phyloP scores from a whole-genome alignment of 2,888 invertebrate species.

The Cephalotes varians region DNA sequence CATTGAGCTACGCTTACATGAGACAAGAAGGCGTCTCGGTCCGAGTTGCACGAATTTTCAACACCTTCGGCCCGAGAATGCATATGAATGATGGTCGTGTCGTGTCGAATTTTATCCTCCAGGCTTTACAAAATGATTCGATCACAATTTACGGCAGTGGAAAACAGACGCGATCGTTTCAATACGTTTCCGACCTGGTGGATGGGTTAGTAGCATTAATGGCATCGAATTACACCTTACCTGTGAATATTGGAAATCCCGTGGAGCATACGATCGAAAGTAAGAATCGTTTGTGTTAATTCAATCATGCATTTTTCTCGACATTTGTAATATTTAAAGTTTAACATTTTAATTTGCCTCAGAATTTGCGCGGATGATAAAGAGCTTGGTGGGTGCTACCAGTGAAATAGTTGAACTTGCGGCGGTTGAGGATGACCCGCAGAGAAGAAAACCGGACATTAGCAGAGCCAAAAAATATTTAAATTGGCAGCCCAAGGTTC shows the following conservation, averaged over 20 bases:
- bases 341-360: constrained; percentile 76
- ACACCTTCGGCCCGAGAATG: constrained; percentile 99
- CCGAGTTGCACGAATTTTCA: constrained; percentile 98
- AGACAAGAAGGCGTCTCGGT: constrained; percentile 98
- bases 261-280: constrained; percentile 98
- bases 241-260: constrained; percentile 99
- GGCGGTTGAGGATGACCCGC: constrained; percentile 98
- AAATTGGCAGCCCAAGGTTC: constrained; percentile 97
- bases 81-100: constrained; percentile 99
- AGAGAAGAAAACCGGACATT: constrained; percentile 97
- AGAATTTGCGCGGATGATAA: constrained; percentile 96
- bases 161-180: constrained; percentile 97
- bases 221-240: constrained; percentile 96
- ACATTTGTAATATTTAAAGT: not conserved
- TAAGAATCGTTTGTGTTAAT: constrained; percentile 78
- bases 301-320: not conserved
- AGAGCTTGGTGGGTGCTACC: constrained; percentile 93
- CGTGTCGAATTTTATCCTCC: constrained; percentile 99
- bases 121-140: constrained; percentile 97
- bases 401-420: constrained; percentile 94
- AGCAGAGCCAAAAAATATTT: constrained; percentile 93
- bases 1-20: constrained; percentile 97
- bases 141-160: constrained; percentile 97
- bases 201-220: constrained; percentile 97
- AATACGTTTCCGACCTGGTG: constrained; percentile 98